Evolutionary conservation across 2,797 vertebrate species (phyloP).

Genomic region (Melanogrammus aeglefinus): DNA sequence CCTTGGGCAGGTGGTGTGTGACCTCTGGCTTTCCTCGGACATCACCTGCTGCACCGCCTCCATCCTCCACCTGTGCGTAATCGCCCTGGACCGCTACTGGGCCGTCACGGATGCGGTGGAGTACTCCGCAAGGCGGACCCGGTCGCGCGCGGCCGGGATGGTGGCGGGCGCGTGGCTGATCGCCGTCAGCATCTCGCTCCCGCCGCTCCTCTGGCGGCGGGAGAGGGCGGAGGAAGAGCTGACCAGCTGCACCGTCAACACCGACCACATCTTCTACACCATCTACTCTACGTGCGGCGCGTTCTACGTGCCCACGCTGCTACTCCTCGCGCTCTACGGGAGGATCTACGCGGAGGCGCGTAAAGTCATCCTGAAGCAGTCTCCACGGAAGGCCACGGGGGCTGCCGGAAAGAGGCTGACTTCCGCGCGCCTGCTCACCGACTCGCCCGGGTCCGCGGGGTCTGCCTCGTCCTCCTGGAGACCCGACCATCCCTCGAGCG

Average conservation of each 20-base stretch:
- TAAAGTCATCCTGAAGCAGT: conserved; percentile 91
- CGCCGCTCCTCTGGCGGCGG: conserved; percentile 96
- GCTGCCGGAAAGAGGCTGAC: conserved; percentile 86
- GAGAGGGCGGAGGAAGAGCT: conserved; percentile 82
- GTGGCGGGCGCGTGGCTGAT: conserved; percentile 92
- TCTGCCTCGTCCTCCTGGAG: conserved; percentile 79
- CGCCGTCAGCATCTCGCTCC: conserved; percentile 94
- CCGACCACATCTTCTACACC: conserved; percentile 95
- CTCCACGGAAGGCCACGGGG: conserved; percentile 74
- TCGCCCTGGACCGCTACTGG: conserved; percentile 97
- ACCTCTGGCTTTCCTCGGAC: conserved; percentile 96
- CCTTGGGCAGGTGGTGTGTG: conserved; percentile 89
- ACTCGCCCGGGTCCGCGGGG: conserved; percentile 86
- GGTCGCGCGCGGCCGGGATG: conserved; percentile 87
- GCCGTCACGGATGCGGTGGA: conserved; percentile 97
- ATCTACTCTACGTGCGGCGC: conserved; percentile 97
- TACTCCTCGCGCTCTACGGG: conserved; percentile 93
- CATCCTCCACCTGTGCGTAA: conserved; percentile 96
- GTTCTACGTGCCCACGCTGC: conserved; percentile 94
- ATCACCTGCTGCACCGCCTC: conserved; percentile 99
- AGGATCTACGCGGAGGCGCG: conserved; percentile 95
- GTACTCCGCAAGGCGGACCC: conserved; percentile 92
- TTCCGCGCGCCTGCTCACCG: conserved; percentile 84
- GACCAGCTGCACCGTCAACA: conserved; percentile 87
- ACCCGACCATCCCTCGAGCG: conserved; percentile 79